A percentile compares a stretch with the other conserved stretches of the same genome.
These are phyloP conservation scores for Brachionus koreanus DNA, from an alignment of 1,140 invertebrate genomes.

Conservation along the genomic window DNA sequence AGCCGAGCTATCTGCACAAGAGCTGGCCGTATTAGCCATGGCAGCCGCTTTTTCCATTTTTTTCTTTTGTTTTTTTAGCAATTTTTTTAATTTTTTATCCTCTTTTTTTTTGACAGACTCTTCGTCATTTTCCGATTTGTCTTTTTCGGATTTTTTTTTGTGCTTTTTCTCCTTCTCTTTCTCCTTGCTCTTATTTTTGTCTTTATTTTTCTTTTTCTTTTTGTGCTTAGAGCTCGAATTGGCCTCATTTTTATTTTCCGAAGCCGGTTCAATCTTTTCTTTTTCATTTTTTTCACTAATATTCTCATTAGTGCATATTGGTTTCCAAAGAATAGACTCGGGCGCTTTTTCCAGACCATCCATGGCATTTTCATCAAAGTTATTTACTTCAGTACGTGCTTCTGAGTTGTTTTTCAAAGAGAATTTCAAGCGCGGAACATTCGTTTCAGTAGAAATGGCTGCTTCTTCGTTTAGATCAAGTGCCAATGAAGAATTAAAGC, in stretches of 20 bases:
- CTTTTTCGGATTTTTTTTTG: conserved; percentile 36
- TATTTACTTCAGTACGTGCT: background rate
- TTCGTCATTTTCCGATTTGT: conserved; percentile 13
- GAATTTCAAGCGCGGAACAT: background rate
- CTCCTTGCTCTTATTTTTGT: conserved; percentile 25
- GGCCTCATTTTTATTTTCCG: background rate
- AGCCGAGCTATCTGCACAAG: background rate
- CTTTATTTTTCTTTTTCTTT: conserved; percentile 43
- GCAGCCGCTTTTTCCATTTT: conserved; percentile 9
- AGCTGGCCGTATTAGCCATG: background rate
- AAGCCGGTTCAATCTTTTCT: background rate
- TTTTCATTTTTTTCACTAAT: background rate
- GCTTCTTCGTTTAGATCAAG: background rate
- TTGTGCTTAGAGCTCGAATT: background rate
- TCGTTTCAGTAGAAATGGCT: background rate
- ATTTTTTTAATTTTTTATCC: conserved; percentile 14
- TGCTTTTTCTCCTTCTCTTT: conserved; percentile 36
- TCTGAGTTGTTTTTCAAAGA: background rate
- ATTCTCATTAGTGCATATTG: conserved; percentile 11
- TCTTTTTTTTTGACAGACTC: background rate
- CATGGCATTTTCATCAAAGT: conserved; percentile 21
- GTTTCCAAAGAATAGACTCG: conserved; percentile 26
- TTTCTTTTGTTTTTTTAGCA: conserved; percentile 31
- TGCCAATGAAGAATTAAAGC: background rate
- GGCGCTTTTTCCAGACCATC: background rate